Evolutionary conservation across 92 coral and sea anemone genomes (phyloP), one percentile per base, ranked within the genome.

Genomic region (Porites cylindrica): DNA sequence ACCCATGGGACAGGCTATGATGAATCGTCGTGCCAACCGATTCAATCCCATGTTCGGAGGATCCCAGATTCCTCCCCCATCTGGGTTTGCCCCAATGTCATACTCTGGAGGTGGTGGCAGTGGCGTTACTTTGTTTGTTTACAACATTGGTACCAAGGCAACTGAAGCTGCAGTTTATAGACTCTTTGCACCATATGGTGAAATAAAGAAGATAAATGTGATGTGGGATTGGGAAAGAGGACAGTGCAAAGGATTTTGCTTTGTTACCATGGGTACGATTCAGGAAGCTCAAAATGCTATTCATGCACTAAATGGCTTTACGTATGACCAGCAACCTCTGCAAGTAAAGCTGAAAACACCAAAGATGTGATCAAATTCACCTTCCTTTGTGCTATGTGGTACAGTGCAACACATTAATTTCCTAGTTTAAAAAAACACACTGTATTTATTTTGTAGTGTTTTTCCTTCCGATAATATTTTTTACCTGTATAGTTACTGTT

Each of bases 141-240:
- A 95, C 64, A 95, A 95, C 54, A 87, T 95, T 51, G 98, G 98
- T 2, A 52, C 84, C 13, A 88, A 80, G 19, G 94, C 98, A 7
- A 75, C 75, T 5, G 92, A 95, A 69, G 91, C 92, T 70, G 90
- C 90, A 64, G 81, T 95, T n/a, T 88, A 83, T 65, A 90, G 83
- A 23, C 88, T 95, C 63, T 95, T 95, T 76, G 76, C 92, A 18
- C 93, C 77, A 19, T 93, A 75, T 82, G 98, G 98, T 18, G 78
- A 77, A 21, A 85, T 95, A 26, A 78, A 78, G 18, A 95, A 95
- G 88, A 91, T 95, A 17, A 93, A 95, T 66, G 85, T 95, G 50
- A 95, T 95, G 90, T 93, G 96, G 98, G 98, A 95, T 81, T 93
- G 91, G 84, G 90, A 74, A 63, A 93, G 90, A 68, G 80, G 90